Conservation (phyloP, 2,888 invertebrate species). For the Coremacera marginata region DNA sequence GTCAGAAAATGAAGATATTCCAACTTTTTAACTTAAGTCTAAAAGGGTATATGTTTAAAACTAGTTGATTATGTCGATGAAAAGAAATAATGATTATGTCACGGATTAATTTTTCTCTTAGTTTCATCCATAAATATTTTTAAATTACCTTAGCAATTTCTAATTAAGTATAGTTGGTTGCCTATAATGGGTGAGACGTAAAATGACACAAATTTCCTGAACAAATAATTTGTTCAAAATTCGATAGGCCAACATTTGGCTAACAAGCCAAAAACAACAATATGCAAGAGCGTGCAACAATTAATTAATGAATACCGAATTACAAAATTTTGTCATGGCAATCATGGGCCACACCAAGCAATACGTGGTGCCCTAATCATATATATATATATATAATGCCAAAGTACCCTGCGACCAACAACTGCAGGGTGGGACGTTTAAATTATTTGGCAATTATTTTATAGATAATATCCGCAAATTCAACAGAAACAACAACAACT, state of each 20-base stretch:
- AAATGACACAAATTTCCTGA: constrained; percentile 6
- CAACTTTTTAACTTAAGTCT: too few species aligned
- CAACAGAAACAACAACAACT: constrained; percentile 10
- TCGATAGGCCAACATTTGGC: constrained; percentile 2
- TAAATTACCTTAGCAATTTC: too few species aligned
- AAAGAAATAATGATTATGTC: too few species aligned
- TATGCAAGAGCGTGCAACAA: constrained; percentile 28
- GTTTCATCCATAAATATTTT: too few species aligned
- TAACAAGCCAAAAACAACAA: constrained; percentile 7
- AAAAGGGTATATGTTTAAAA: too few species aligned
- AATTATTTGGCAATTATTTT: constrained; percentile 33
- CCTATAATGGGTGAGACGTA: too few species aligned
- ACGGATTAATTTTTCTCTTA: too few species aligned
- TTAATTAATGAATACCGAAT: constrained; percentile 28
- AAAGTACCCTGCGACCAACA: not conserved
- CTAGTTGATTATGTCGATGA: too few species aligned
- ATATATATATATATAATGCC: not conserved
- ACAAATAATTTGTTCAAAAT: constrained; percentile 28
- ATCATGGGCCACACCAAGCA: constrained; percentile 9
- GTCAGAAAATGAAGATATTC: too few species aligned
- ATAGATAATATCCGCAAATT: not conserved
- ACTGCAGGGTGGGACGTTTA: not conserved
- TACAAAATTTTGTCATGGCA: constrained; percentile 23
- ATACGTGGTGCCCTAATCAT: not conserved
- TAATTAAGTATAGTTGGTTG: too few species aligned